These are phyloP conservation scores for Abscondita cerata DNA, from an alignment of 2,888 invertebrate species.

Conservation along the genomic window DNA sequence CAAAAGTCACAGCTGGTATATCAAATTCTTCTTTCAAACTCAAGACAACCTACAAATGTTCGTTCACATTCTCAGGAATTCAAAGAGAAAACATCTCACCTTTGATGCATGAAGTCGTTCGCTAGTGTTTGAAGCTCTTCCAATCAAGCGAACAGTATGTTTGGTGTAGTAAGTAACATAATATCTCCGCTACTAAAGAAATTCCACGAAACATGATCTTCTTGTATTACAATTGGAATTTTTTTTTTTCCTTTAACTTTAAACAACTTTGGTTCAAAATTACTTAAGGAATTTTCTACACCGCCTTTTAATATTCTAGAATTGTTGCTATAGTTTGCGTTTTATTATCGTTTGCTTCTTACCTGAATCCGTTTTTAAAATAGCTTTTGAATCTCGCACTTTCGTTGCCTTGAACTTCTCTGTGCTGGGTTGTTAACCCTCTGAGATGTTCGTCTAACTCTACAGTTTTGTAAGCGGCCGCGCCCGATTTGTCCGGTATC, in stretches of 20 bases:
- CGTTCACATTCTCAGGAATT: no score
- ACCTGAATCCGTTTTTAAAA: conserved; percentile 82
- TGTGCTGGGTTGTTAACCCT: conserved; percentile 78
- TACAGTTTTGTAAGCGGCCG: conserved; percentile 85
- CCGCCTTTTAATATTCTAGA: neutral
- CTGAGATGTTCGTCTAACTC: conserved; percentile 85
- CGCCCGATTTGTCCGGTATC: conserved; percentile 81
- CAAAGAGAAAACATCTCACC: no score
- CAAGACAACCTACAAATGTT: conserved; percentile 67
- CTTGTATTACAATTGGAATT: conserved; percentile 77
- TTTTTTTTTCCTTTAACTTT: conserved; percentile 86
- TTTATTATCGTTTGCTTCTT: no score
- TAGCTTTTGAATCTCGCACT: conserved; percentile 85
- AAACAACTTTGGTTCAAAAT: conserved; percentile 62
- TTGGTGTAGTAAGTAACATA: conserved; percentile 78
- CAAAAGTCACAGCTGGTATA: conserved; percentile 70
- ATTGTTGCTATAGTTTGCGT: neutral
- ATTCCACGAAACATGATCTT: conserved; percentile 80
- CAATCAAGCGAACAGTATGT: conserved; percentile 84
- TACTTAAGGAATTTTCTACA: neutral
- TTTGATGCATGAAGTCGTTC: conserved; percentile 83
- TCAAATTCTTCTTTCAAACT: conserved; percentile 70
- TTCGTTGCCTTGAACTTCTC: conserved; percentile 87
- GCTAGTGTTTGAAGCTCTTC: conserved; percentile 77
- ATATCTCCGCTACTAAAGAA: conserved; percentile 86